Evolutionary conservation across 2,113 vertebrate genomes (phyloP).

Genomic region (Corythaeola cristata): DNA sequence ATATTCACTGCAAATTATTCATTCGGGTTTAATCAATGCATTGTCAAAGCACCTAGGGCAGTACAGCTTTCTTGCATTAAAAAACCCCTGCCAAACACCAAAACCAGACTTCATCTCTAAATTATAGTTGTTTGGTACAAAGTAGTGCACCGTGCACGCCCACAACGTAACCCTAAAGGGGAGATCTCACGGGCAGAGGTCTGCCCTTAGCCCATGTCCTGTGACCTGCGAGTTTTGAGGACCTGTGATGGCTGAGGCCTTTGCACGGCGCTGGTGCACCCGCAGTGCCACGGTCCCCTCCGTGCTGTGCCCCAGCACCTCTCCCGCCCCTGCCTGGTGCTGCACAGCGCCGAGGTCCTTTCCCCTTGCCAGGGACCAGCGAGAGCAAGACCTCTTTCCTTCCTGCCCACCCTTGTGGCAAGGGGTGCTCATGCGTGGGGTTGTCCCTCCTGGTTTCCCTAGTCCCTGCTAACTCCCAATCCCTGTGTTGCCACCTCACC

Average conservation of each 20-base stretch:
- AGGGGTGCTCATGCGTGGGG: background rate
- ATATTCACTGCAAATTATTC: background rate
- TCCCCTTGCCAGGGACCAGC: background rate
- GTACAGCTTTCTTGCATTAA: background rate
- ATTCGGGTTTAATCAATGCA: background rate
- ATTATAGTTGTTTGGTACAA: background rate
- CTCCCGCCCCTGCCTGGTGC: background rate
- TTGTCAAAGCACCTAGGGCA: background rate
- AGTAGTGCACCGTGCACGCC: background rate
- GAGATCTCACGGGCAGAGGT: background rate
- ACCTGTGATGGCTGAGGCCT: background rate
- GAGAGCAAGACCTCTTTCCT: background rate
- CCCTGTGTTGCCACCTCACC: background rate
- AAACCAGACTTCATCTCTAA: background rate
- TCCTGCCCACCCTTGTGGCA: accelerated
- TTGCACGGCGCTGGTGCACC: accelerated
- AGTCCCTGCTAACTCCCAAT: background rate
- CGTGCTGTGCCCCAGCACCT: background rate
- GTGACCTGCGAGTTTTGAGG: background rate
- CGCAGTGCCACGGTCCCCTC: accelerated
- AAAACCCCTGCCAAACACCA: background rate
- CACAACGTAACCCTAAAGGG: background rate
- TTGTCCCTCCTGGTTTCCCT: background rate
- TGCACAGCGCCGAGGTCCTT: accelerated
- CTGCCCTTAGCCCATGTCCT: background rate